Base-by-base conservation (phyloP, 1,140 invertebrate genomes). In the Pteromalus puparum region DNA sequence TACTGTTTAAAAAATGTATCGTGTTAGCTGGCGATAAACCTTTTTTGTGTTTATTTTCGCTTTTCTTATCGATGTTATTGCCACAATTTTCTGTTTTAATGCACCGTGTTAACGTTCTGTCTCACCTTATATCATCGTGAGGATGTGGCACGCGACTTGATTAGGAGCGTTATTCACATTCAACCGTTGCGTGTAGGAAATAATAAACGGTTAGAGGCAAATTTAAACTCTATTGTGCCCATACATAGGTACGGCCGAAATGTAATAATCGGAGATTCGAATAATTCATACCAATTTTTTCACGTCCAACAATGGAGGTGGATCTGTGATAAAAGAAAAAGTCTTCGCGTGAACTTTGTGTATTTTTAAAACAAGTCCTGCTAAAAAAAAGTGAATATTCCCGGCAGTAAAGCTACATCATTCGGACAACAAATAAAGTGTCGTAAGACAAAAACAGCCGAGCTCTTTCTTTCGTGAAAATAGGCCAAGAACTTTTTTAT, bases 401-500 rank as follows among this genome's bases (percentile, higher is more conserved):
- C n/a, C 53, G 53, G 13, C 48, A 53, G 15, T 53, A 53, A 53
- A 53, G 48, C 48, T 53, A 53, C 18, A 53, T 53, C 4, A 53
- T 53, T 53, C 48, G 18, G 48, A 53, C 48, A 5, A 5, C 6
- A 61, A 61, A 61, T n/a, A 61, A 61, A 61, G 53, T 61, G 0
- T 61, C 18, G 21, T 61, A n/a, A 61, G 21, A n/a, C 53, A 61
- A 61, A 61, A 61, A 61, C 53, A 61, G 53, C 21, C 53, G 21
- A n/a, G 18, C 53, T 61, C 53, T 61, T 61, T 61, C 18, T 61
- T n/a, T 61, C 53, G 21, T 18, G 18, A 61, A 61, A 61, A 61
- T 61, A 61, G 53, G 53, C 53, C 53, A 61, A n/a, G 53, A n/a
- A 61, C 53, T 61, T 61, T 61, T 61, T 61, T 61, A 61, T 61